Evolutionary conservation across 1,140 invertebrate genomes (phyloP).

Genomic region (Macrobrachium rosenbergii): DNA sequence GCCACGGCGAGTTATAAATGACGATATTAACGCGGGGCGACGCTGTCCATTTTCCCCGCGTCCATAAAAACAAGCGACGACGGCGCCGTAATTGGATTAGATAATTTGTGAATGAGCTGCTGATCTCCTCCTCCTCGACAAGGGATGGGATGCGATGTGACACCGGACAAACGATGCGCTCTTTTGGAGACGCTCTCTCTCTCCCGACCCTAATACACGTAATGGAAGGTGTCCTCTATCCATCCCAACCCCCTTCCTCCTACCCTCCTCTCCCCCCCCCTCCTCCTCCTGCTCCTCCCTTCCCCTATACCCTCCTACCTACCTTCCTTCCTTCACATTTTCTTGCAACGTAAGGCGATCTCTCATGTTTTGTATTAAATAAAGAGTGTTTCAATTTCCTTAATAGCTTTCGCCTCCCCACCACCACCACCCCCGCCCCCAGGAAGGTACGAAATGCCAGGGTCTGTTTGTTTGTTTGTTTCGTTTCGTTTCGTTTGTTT

Average conservation of each 20-base stretch:
- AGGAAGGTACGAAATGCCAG: too few species aligned
- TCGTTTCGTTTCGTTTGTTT: too few species aligned
- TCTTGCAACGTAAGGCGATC: too few species aligned
- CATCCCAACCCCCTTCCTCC: background rate
- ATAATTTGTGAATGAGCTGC: constrained; percentile 61
- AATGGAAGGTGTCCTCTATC: constrained; percentile 49
- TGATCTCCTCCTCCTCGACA: constrained; percentile 37
- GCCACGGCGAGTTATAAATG: constrained; percentile 43
- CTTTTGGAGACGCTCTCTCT: constrained; percentile 18
- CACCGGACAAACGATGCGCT: constrained; percentile 55
- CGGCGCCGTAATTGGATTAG: constrained; percentile 59
- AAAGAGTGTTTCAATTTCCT: too few species aligned
- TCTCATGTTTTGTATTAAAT: too few species aligned
- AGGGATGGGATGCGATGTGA: constrained; percentile 48
- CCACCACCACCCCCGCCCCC: too few species aligned
- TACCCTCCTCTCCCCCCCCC: background rate
- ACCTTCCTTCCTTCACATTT: too few species aligned
- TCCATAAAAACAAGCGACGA: constrained; percentile 56
- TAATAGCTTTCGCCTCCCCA: too few species aligned
- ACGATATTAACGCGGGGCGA: constrained; percentile 54
- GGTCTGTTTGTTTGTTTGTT: too few species aligned
- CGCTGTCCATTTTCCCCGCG: constrained; percentile 54
- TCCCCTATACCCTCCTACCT: too few species aligned
- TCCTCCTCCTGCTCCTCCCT: too few species aligned
- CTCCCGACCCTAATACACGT: constrained; percentile 39